Evolutionary conservation across 2,797 vertebrate species (phyloP), one percentile per base, ranked within the genome.

Genomic region (Enoplosus armatus): DNA sequence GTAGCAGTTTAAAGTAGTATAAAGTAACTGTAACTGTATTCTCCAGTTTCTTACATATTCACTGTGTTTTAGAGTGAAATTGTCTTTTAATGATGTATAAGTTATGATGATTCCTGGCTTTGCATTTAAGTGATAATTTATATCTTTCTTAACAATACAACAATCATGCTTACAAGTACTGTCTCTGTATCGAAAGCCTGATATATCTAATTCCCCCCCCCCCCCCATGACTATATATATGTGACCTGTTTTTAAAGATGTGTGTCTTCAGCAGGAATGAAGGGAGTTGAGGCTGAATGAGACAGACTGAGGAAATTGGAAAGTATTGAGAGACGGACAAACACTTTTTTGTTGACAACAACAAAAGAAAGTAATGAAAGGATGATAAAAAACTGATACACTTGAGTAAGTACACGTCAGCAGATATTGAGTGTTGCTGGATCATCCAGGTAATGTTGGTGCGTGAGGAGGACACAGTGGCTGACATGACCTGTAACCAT

Each of bases 401-500:
- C 4, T 3, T n/a, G n/a, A n/a, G n/a, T n/a, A 31, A 61, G 10
- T 14, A 33, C 3, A 68, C 56, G 41, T 61, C 0, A 18, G 8
- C 15, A 51, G 12, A 51, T 50, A 18, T 16, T 43, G 0, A 39
- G 24, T 41, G 64, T 16, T 14, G 22, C 18, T 48, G 22, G 31
- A 45, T 47, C 59, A 51, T 47, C 24, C 29, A 39, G 51, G 26
- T 56, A 15, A 27, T 16, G 29, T 15, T 61, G 43, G 39, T 6
- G 20, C 67, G 56, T 63, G 45, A 65, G 22, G n/a, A 50, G 16
- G 7, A 69, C 62, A 35, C 22, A 68, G 56, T 4, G 10, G 20
- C 1, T 54, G 41, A 60, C 20, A 47, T 33, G 12, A 79, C 53
- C 74, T 26, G 29, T 2, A 15, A 45, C 26, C 79, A 67, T 82